Evolutionary conservation across 2,888 invertebrate genomes (phyloP).

Genomic region (Portevinia maculata): DNA sequence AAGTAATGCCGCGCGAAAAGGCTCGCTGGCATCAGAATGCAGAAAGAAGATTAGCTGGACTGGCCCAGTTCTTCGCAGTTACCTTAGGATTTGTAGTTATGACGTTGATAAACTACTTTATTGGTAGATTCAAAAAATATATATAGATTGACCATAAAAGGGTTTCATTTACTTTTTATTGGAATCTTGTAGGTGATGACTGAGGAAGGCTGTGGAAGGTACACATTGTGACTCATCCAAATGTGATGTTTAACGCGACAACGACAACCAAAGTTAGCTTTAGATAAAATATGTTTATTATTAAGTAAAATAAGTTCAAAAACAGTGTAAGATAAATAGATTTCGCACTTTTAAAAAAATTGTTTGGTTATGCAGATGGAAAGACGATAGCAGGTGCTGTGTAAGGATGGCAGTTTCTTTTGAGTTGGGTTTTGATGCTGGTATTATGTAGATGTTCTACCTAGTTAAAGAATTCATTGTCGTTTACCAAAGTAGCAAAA

Average conservation of each 20-base stretch:
- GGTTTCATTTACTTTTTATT: constrained; percentile 1
- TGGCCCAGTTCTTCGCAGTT: constrained; percentile 86
- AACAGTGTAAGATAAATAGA: constrained; percentile 9
- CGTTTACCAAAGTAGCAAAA: too few species aligned
- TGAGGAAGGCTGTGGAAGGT: background rate
- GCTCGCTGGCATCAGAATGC: constrained; percentile 87
- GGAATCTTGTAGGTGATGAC: constrained; percentile 23
- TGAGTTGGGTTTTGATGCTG: too few species aligned
- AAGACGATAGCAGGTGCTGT: too few species aligned
- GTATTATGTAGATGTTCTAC: too few species aligned
- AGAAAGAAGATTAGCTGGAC: constrained; percentile 84
- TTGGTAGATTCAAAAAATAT: constrained; percentile 79
- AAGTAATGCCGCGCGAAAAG: constrained; percentile 90
- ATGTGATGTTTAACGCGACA: constrained; percentile 3
- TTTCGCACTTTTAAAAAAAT: background rate
- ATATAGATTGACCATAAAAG: background rate
- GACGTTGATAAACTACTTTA: constrained; percentile 86
- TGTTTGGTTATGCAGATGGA: too few species aligned
- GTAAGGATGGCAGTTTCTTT: too few species aligned
- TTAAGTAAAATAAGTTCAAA: background rate
- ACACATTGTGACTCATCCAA: background rate
- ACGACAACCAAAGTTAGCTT: constrained; percentile 20
- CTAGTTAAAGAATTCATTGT: too few species aligned
- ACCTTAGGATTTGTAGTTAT: constrained; percentile 86
- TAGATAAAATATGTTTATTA: constrained; percentile 1